Base-by-base conservation (phyloP, 1,140 invertebrate species). In the Solen grandis region DNA sequence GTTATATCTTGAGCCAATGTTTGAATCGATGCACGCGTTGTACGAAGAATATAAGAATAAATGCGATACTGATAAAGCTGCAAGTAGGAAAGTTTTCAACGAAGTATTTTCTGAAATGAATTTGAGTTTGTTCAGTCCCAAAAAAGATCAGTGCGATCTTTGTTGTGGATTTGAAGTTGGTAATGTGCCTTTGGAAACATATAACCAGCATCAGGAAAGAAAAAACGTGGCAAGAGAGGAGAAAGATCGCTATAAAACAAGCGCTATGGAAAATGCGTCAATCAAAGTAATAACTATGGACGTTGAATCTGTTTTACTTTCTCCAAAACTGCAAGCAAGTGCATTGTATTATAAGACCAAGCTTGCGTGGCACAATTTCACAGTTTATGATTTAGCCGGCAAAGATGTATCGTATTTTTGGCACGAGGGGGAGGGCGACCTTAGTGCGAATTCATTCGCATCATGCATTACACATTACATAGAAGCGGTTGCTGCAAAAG, bases 341-440 rank as follows among this genome's bases (percentile, higher is more conserved):
- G 74, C 74, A 8, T 19, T 77, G 2, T 77, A 77, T 77, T 77
- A 77, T 41, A 77, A 77, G 31, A 66, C 62, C 8, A 77, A 77
- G 46, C 54, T 77, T 19, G 52, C 74, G 16, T 57, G 41, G 19
- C 74, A 77, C 36, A 77, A 77, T 41, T 66, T 77, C 25, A 77
- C 74, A 13, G 25, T 77, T 10, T 77, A 66, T 38, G 50, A 77
- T 38, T 25, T 77, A 16, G 0, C 22, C 33, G 57, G 46, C 38
- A 65, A 68, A 25, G 52, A 65, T 13, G 60, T 55, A 1, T 31
- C 5, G 25, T 75, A 75, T 52, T 8, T 77, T 25, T 77, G 62
- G 74, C 74, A 77, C 50, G 52, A 77, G 29, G 60, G 74, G 2
- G 62, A 77, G 22, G 62, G 62, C 2, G 74, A 75, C 38, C 46